A percentile compares a stretch with the other conserved stretches of the same genome.
Conservation (phyloP, 2,888 invertebrate genomes). For the Pollenia angustigena region DNA sequence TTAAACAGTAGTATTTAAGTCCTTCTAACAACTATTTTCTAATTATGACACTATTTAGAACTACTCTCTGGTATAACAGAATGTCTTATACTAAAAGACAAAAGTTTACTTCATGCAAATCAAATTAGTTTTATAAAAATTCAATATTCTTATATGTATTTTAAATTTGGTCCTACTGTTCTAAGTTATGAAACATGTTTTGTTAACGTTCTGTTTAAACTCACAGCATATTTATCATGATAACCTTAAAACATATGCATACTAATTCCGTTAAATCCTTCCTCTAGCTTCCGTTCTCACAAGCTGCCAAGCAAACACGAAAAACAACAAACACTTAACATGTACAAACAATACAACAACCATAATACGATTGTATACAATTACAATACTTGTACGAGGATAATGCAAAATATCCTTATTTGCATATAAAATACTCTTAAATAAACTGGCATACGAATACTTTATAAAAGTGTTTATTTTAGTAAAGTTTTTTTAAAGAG, state of each 20-base stretch:
- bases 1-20: too few species aligned
- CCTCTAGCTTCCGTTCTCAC: constrained; percentile 49
- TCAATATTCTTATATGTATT: background rate
- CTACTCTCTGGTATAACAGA: too few species aligned
- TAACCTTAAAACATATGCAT: constrained; percentile 52
- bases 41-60: too few species aligned
- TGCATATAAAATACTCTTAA: constrained; percentile 14
- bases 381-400: background rate
- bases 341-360: constrained; percentile 10
- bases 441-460: background rate
- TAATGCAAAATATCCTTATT: constrained; percentile 22
- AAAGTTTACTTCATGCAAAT: too few species aligned
- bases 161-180: background rate
- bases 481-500: background rate
- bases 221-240: constrained; percentile 32
- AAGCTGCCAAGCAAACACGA: constrained; percentile 9
- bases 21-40: too few species aligned
- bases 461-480: background rate
- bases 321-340: constrained; percentile 7
- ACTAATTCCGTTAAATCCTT: constrained; percentile 60
- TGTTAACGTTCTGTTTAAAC: constrained; percentile 19
- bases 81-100: too few species aligned
- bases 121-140: background rate
- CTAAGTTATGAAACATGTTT: background rate
- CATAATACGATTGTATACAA: constrained; percentile 8